Percentiles rank a stretch among this genome's conserved stretches.
Conservation (phyloP, 2,888 invertebrate species). For the Plebejus argus region DNA sequence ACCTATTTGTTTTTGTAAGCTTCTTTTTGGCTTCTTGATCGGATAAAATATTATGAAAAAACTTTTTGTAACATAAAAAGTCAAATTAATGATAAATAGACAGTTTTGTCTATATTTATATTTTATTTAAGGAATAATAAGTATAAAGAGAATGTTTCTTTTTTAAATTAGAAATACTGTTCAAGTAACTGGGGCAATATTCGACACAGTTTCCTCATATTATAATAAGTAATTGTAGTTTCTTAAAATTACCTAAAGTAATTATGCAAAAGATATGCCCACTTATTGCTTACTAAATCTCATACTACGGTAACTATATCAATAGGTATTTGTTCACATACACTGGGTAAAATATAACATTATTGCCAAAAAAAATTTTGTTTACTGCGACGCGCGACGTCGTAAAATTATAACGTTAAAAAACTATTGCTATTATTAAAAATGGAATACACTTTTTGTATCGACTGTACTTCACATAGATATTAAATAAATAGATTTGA, state of each 20-base stretch:
- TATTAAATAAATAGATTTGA: background rate
- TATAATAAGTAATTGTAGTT: background rate
- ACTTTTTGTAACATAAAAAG: background rate
- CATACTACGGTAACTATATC: conserved; percentile 20
- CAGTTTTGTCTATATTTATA: background rate
- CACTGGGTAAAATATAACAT: background rate
- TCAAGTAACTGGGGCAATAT: background rate
- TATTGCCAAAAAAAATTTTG: background rate
- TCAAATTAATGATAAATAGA: background rate
- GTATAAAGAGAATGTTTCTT: too few species aligned
- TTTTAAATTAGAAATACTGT: background rate
- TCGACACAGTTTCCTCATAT: background rate
- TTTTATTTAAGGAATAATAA: too few species aligned
- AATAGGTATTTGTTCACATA: conserved; percentile 6
- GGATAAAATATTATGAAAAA: background rate
- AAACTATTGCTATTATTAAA: background rate
- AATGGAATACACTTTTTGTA: background rate
- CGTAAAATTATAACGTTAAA: too few species aligned
- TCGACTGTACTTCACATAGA: conserved; percentile 8
- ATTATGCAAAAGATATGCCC: conserved; percentile 28
- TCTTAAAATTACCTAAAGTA: background rate
- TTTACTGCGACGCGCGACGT: too few species aligned
- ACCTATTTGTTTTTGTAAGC: conserved; percentile 19
- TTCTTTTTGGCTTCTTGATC: conserved; percentile 26
- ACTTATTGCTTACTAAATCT: conserved; percentile 28